A percentile compares a stretch with the other conserved stretches of the same genome.
phyloP scores from a whole-genome alignment of 1,140 invertebrate genomes.

The Nautilus pompilius region DNA sequence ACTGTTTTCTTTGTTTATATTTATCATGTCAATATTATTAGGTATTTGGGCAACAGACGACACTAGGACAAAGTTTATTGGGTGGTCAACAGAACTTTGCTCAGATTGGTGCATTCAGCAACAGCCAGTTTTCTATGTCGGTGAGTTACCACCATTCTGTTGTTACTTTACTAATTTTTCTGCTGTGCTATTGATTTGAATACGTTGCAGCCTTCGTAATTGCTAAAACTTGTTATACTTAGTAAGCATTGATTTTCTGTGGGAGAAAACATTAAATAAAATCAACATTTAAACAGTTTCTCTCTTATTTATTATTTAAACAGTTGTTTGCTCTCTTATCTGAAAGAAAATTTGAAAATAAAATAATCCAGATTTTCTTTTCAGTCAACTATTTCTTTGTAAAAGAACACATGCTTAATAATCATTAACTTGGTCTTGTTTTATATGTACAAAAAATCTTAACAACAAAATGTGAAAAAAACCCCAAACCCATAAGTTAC shows the following conservation, averaged over 20 bases:
- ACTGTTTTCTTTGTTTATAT: neutral
- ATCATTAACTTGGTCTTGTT: too few species aligned
- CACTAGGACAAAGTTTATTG: conserved; percentile 37
- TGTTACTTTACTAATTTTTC: neutral
- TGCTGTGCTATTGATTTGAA: neutral
- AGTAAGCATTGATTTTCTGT: neutral
- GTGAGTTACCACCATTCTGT: conserved; percentile 7
- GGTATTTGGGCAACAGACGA: conserved; percentile 42
- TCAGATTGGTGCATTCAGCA: conserved; percentile 18
- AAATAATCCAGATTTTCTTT: too few species aligned
- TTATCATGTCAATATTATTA: conserved; percentile 5
- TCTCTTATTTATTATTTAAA: neutral
- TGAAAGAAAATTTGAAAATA: too few species aligned
- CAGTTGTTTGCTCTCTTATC: too few species aligned
- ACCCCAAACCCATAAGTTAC: too few species aligned
- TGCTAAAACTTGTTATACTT: neutral
- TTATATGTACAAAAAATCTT: too few species aligned
- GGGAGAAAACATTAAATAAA: neutral
- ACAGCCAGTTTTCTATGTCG: conserved; percentile 15
- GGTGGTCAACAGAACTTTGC: conserved; percentile 40
- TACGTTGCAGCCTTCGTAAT: neutral
- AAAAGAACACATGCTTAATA: too few species aligned
- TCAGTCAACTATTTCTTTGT: too few species aligned
- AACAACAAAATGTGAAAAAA: too few species aligned
- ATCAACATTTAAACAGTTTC: neutral